Conservation (phyloP, 2,113 vertebrate genomes). For the Zosterops hypoxanthus region DNA sequence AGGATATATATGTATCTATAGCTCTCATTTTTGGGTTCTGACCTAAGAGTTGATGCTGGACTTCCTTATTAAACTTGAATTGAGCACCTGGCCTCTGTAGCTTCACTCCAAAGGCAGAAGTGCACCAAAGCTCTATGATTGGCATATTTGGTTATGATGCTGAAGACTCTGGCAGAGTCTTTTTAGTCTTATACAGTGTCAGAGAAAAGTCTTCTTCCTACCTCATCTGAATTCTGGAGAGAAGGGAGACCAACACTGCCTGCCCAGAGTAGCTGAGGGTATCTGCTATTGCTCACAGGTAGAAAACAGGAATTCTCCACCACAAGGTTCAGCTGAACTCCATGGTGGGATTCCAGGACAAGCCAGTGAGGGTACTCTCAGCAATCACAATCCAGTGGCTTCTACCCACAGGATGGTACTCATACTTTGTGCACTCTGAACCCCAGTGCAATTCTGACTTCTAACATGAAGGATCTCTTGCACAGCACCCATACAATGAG, state of each 20-base stretch:
- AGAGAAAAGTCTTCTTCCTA: neutral
- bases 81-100: neutral
- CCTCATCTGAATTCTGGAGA: neutral
- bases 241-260: neutral
- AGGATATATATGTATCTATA: neutral
- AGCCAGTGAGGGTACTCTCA: neutral
- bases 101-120: neutral
- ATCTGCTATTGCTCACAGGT: neutral
- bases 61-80: neutral
- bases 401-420: neutral
- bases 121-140: neutral
- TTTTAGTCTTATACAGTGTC: neutral
- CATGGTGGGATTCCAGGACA: neutral
- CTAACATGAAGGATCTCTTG: neutral
- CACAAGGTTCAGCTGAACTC: neutral
- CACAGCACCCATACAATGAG: neutral
- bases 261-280: neutral
- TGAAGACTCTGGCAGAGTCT: neutral
- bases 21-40: neutral
- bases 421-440: neutral
- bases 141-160: neutral
- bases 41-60: neutral
- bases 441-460: neutral
- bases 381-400: neutral
- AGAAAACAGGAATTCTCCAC: neutral